Conservation (phyloP, 2,888 invertebrate genomes). For the Hydropsyche betteni region DNA sequence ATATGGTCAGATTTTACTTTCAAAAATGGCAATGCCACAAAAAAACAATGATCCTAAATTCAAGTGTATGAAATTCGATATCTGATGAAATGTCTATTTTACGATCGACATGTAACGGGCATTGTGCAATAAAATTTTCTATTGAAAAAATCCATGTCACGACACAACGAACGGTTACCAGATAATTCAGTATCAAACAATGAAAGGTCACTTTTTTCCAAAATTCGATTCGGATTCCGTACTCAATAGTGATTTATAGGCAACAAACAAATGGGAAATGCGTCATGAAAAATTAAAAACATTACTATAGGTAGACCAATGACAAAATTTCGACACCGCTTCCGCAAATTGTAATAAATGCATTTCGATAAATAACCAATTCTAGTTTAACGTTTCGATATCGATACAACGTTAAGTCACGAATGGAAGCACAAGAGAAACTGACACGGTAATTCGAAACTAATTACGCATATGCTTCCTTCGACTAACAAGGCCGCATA, state of each 20-base stretch:
- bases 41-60: too few relatives aligned
- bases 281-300: conserved; percentile 7
- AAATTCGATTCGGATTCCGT: conserved; percentile 26
- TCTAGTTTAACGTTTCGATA: background rate
- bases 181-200: background rate
- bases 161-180: conserved; percentile 1
- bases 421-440: conserved; percentile 21
- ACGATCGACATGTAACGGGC: conserved; percentile 4
- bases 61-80: too few relatives aligned
- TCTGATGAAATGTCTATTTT: conserved; percentile 7
- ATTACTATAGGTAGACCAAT: background rate
- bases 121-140: conserved; percentile 19
- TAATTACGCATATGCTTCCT: conserved; percentile 33
- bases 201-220: conserved; percentile 13
- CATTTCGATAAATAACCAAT: too few relatives aligned
- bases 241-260: conserved; percentile 19
- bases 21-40: too few relatives aligned
- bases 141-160: conserved; percentile 23
- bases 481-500: conserved; percentile 18
- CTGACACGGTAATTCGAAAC: conserved; percentile 35
- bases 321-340: conserved; percentile 9
- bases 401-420: background rate
- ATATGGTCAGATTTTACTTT: too few relatives aligned
- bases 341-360: background rate
- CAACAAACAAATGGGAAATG: conserved; percentile 3